phyloP scores from a whole-genome alignment of 23 tunicate species.

The Trididemnum clinides region DNA sequence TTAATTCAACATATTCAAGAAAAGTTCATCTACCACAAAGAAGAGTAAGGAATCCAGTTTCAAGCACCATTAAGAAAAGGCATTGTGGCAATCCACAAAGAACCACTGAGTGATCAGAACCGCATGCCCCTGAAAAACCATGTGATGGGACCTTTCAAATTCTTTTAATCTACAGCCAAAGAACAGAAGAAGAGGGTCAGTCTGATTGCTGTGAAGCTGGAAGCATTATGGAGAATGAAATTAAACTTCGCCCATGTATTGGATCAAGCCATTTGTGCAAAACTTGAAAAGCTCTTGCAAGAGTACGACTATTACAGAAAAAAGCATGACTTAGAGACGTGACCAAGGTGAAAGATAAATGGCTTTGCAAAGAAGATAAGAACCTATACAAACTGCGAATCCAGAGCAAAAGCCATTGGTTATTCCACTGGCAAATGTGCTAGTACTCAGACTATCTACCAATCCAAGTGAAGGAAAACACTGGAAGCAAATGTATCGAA shows the following conservation, averaged over 20 bases:
- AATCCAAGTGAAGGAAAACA: background rate
- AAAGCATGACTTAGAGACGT: background rate
- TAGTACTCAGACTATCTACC: background rate
- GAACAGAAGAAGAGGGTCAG: background rate
- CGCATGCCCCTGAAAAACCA: constrained; percentile 8
- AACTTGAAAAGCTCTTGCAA: background rate
- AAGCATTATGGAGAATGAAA: constrained; percentile 11
- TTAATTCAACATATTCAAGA: background rate
- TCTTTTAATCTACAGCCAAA: background rate
- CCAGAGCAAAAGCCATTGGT: constrained; percentile 2
- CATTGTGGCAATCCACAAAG: background rate
- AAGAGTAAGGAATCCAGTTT: background rate
- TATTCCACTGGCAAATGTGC: background rate
- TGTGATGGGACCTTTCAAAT: background rate
- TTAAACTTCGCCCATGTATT: background rate
- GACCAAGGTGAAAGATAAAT: background rate
- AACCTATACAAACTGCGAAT: background rate
- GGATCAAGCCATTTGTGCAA: background rate
- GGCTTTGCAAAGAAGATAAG: constrained; percentile 13
- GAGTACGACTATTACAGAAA: constrained; percentile 8
- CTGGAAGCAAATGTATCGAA: background rate
- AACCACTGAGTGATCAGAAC: background rate
- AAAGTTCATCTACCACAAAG: background rate
- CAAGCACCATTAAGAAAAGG: constrained; percentile 5
- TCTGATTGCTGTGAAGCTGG: constrained; percentile 1